Conservation (phyloP, 2,888 invertebrate genomes). For the Oscheius sp. region DNA sequence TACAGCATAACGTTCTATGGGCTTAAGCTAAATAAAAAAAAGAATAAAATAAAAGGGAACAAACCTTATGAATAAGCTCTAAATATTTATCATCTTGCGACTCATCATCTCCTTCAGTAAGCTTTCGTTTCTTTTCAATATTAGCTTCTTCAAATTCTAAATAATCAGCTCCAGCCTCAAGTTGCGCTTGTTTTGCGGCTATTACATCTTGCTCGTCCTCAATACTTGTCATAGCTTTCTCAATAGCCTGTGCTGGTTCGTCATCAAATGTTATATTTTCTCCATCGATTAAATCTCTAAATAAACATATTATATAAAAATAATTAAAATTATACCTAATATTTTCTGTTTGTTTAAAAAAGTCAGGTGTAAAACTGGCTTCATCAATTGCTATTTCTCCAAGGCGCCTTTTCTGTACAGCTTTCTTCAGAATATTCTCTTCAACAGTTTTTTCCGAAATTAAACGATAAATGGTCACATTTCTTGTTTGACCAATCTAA, state of each 20-base stretch:
- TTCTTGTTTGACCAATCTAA: constrained; percentile 96
- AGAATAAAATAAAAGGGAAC: no score
- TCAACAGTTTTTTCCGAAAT: constrained; percentile 96
- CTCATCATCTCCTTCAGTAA: constrained; percentile 43
- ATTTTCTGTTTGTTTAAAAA: constrained; percentile 78
- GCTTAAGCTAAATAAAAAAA: constrained; percentile 79
- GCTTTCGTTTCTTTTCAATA: neutral
- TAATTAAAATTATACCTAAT: no score
- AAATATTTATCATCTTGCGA: constrained; percentile 55
- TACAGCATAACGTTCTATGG: constrained; percentile 94
- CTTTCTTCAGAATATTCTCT: constrained; percentile 98
- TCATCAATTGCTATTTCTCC: constrained; percentile 97
- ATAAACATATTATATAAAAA: neutral
- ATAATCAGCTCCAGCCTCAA: constrained; percentile 54
- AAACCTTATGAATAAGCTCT: constrained; percentile 50
- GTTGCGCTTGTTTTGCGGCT: constrained; percentile 60
- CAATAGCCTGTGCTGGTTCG: no score
- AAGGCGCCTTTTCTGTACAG: constrained; percentile 92
- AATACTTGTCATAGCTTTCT: constrained; percentile 57
- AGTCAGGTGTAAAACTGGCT: constrained; percentile 96
- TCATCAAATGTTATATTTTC: constrained; percentile 50
- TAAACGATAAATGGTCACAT: constrained; percentile 96
- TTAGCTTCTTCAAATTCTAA: constrained; percentile 54
- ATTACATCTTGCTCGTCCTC: constrained; percentile 67
- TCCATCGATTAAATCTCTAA: constrained; percentile 66